Evolutionary conservation across 2,113 vertebrate genomes (phyloP).

Genomic region (Cygnus atratus): DNA sequence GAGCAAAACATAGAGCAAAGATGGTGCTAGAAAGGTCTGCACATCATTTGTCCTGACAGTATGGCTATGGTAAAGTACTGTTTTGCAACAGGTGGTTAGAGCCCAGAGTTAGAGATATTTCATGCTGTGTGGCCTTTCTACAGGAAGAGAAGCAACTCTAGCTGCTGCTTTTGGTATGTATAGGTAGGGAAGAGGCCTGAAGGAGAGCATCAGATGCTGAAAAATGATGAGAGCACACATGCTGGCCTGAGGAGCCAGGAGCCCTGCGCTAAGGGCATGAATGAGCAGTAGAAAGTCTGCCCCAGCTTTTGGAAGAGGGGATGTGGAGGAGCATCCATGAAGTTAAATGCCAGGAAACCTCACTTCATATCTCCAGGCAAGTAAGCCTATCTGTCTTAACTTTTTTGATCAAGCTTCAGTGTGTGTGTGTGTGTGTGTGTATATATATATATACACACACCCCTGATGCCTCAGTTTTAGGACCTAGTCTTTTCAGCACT

Average conservation of each 20-base stretch:
- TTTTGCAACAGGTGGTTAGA: not conserved
- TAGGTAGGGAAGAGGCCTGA: not conserved
- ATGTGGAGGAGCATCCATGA: not conserved
- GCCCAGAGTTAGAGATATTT: not conserved
- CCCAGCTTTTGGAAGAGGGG: not conserved
- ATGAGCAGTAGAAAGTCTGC: not conserved
- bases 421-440: not conserved
- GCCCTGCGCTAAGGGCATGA: not conserved
- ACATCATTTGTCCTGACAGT: not conserved
- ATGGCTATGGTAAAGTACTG: not conserved
- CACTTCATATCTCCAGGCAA: not conserved
- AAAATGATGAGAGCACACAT: not conserved
- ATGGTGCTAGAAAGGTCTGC: not conserved
- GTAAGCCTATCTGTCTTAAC: not conserved
- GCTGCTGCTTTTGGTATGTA: not conserved
- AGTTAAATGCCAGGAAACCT: not conserved
- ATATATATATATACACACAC: too few species aligned
- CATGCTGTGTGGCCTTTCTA: not conserved
- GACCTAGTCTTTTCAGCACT: not conserved
- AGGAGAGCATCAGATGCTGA: not conserved
- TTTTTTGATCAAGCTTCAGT: not conserved
- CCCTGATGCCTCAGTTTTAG: not conserved
- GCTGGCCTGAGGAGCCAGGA: not conserved
- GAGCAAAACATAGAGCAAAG: not conserved
- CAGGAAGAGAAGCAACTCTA: not conserved